These are phyloP conservation scores for Terrapene triunguis DNA, from an alignment of 2,113 vertebrate genomes.

Conservation along the genomic window DNA sequence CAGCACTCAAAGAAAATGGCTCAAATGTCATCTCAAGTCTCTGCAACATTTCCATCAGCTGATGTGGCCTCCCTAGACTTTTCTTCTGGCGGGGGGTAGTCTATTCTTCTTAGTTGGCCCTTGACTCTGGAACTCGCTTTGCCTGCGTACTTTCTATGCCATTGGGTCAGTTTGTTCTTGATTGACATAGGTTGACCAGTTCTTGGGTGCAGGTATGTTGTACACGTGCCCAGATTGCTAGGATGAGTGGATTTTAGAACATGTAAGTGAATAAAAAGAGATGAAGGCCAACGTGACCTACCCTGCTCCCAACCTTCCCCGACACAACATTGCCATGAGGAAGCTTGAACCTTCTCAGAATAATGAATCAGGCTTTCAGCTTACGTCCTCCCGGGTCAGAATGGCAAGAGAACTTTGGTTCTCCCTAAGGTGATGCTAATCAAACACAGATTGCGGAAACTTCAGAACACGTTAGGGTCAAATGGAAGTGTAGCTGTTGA, in stretches of 20 bases:
- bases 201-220: not conserved
- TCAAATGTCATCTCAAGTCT: not conserved
- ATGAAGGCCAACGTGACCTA: not conserved
- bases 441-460: not conserved
- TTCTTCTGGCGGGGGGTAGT: not conserved
- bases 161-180: not conserved
- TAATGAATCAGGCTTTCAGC: not conserved
- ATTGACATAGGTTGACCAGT: not conserved
- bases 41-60: not conserved
- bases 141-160: not conserved
- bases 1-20: not conserved
- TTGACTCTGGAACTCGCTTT: not conserved
- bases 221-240: not conserved
- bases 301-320: not conserved
- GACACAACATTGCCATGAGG: not conserved
- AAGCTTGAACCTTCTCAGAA: not conserved
- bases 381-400: not conserved
- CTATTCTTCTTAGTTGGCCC: not conserved
- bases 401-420: not conserved
- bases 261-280: accelerated
- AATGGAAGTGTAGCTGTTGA: not conserved
- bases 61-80: not conserved
- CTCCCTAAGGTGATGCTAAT: not conserved
- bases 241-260: not conserved
- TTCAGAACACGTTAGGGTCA: not conserved